A percentile compares a stretch with the other conserved stretches of the same genome.
Conservation (phyloP, 2,888 invertebrate species). For the Cheilosia pagana region DNA sequence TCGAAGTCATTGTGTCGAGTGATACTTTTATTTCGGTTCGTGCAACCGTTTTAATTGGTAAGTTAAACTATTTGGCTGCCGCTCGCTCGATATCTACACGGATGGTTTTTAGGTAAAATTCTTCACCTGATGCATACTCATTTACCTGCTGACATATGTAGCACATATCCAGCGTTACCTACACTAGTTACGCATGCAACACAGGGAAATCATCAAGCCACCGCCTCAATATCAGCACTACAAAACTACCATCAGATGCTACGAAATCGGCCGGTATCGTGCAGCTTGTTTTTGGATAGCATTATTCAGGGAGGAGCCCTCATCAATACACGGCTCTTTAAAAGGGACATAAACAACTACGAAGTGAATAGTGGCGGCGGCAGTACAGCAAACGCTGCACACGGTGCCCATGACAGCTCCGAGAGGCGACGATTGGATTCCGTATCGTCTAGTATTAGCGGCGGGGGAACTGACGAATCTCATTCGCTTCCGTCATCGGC, state of each 20-base stretch:
- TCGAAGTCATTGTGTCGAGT: conserved; percentile 95
- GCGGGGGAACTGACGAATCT: conserved; percentile 79
- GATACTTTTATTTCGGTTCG: conserved; percentile 95
- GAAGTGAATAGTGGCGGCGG: conserved; percentile 32
- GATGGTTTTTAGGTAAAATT: conserved; percentile 87
- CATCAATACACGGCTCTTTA: conserved; percentile 82
- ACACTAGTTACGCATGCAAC: conserved; percentile 92
- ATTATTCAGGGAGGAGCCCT: conserved; percentile 86
- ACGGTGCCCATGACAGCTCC: conserved; percentile 60
- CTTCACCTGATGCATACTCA: conserved; percentile 93
- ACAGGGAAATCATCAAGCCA: conserved; percentile 90
- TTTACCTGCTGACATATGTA: conserved; percentile 94
- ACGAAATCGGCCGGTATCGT: conserved; percentile 91
- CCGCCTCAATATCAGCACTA: conserved; percentile 92
- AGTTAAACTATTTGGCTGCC: neutral
- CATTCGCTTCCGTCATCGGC: conserved; percentile 79
- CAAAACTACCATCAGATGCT: conserved; percentile 91
- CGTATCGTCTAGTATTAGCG: conserved; percentile 83
- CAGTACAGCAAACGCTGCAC: conserved; percentile 28
- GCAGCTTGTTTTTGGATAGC: conserved; percentile 92
- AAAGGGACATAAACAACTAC: conserved; percentile 80
- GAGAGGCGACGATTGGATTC: conserved; percentile 84
- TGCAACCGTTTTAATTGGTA: conserved; percentile 94
- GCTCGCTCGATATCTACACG: neutral
- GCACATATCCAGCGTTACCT: conserved; percentile 92